Evolutionary conservation across 2,888 invertebrate genomes (phyloP).

Genomic region (Brachyopa scutellaris): DNA sequence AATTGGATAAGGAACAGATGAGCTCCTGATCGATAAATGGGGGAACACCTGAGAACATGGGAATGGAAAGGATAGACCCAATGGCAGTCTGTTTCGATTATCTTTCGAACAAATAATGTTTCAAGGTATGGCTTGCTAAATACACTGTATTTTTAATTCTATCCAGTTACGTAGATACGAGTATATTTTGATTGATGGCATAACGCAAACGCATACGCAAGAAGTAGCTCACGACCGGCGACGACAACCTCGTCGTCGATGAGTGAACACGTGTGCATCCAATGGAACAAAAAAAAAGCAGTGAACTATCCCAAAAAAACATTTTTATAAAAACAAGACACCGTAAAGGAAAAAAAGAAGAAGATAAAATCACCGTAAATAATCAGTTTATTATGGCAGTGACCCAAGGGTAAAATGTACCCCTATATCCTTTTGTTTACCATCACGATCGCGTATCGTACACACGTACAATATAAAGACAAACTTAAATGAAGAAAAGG

Average conservation of each 20-base stretch:
- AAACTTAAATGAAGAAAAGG: conserved; percentile 37
- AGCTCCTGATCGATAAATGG: too few species aligned
- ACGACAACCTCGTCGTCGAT: conserved; percentile 44
- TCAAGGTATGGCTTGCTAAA: too few species aligned
- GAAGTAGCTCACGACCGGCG: neutral
- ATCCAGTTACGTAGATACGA: conserved; percentile 2
- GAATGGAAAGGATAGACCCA: too few species aligned
- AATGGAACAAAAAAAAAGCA: conserved; percentile 76
- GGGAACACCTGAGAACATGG: too few species aligned
- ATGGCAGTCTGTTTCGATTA: too few species aligned
- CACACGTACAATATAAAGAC: too few species aligned
- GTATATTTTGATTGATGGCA: conserved; percentile 1
- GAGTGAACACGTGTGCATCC: conserved; percentile 80
- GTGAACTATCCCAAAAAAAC: conserved; percentile 75
- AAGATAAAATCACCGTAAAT: conserved; percentile 73
- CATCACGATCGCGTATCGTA: conserved; percentile 52
- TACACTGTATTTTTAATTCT: neutral
- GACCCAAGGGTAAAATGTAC: conserved; percentile 70
- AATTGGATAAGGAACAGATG: too few species aligned
- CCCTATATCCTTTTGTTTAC: conserved; percentile 59
- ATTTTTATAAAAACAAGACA: conserved; percentile 54
- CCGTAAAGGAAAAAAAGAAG: conserved; percentile 34
- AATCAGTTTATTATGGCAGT: conserved; percentile 73
- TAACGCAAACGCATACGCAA: too few species aligned
- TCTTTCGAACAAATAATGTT: too few species aligned